A percentile compares a stretch with the other conserved stretches of the same genome.
Conservation (phyloP, 2,113 vertebrate species). For the Gnathonemus echidnorhynchus region DNA sequence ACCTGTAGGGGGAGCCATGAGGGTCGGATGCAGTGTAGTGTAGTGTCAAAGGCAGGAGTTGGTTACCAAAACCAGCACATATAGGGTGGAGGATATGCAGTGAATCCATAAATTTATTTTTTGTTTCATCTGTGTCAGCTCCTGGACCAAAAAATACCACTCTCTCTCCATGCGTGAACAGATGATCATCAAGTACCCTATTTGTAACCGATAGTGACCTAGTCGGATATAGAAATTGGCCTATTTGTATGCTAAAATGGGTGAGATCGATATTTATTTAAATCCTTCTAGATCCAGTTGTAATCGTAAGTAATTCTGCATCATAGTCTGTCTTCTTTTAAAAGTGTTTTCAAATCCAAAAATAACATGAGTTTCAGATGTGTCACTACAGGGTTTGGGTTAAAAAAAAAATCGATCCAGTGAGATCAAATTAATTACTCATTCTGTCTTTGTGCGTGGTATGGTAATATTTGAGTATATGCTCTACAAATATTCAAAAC, state of each 20-base stretch:
- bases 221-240: not conserved
- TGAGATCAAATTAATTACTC: constrained; percentile 1
- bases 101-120: constrained; percentile 29
- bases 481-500: not conserved
- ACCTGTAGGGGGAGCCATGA: not conserved
- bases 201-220: not conserved
- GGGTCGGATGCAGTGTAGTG: not conserved
- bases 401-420: not conserved
- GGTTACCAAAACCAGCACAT: not conserved
- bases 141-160: not conserved
- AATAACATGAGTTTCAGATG: not conserved
- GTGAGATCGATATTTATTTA: not conserved
- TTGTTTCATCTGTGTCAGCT: constrained; percentile 8
- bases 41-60: not conserved
- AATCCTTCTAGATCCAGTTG: not conserved
- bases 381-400: not conserved
- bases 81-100: not conserved
- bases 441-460: not conserved
- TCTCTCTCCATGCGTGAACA: not conserved
- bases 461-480: not conserved
- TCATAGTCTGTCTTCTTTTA: not conserved
- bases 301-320: not conserved
- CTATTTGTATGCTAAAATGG: not conserved
- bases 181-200: not conserved
- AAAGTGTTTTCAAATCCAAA: not conserved